Evolutionary conservation across 2,113 vertebrate genomes (phyloP), one percentile per base, ranked within the genome.

Genomic region (Chamaetylas fuelleborni): DNA sequence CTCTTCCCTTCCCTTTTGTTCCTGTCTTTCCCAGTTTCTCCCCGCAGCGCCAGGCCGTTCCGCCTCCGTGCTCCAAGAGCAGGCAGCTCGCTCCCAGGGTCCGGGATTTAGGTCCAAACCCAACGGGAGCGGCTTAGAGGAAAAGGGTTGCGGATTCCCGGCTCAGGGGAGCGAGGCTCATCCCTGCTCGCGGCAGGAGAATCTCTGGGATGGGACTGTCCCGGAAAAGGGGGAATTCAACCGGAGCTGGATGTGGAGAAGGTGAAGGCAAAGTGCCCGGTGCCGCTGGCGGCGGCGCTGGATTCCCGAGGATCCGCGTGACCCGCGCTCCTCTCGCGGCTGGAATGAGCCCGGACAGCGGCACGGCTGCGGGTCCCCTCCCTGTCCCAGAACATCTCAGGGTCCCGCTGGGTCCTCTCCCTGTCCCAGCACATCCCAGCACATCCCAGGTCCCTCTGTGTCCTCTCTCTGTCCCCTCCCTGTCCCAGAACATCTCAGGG

Each of bases 131-230:
- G 14, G 61, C 22, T 71, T 69, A 13, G 2, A 12, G 5, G 4
- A 29, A 18, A 34, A 26, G 42, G 19, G 60, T 9, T 38, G 80
- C 3, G 29, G 23, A 26, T 25, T 47, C 57, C 65, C 40, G 19
- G 47, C 64, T 29, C 1, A 45, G 43, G 50, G 50, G 45, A 51
- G 69, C 0, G 3, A 19, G 38, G 33, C 29, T 69, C 58, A 65
- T 6, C 60, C 54, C 50, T 5, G 36, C 43, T 7, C 1, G 0
- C 38, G 1, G 31, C 60, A 45, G 22, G 31, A 15, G 47, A 45
- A 38, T 4, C 71, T 19, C n/a, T 4, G 0, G 47, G 48, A 8
- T 0, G 26, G 50, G 36, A 12, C 4, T 7, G 15, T 16, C 62
- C 47, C 3, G 0, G 77, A 51, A 66, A 53, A 14, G 5, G 5